These are phyloP conservation scores for Rambutsinella grinnellia DNA, from an alignment of 2,888 invertebrate genomes.

Conservation along the genomic window DNA sequence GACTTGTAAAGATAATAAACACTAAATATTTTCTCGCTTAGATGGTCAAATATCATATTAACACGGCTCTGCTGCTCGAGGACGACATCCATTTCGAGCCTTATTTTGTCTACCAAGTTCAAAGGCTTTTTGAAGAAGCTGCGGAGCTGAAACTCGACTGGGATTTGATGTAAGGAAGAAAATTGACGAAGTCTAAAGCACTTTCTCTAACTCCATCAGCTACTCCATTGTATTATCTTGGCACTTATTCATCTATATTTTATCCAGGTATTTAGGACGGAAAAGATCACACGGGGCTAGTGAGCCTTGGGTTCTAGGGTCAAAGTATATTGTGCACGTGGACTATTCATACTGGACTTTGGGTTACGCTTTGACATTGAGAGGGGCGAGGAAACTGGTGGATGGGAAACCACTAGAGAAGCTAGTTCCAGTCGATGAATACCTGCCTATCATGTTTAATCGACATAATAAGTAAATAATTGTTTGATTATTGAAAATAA, in stretches of 20 bases:
- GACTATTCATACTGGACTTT: conserved; percentile 99
- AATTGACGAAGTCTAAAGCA: too few relatives aligned
- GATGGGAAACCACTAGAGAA: conserved; percentile 84
- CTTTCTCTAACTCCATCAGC: too few relatives aligned
- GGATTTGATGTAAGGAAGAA: conserved; percentile 95
- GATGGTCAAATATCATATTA: conserved; percentile 75
- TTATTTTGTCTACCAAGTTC: conserved; percentile 81
- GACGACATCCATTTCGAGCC: conserved; percentile 96
- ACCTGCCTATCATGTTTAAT: conserved; percentile 94
- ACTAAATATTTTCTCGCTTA: conserved; percentile 68
- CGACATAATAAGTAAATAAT: conserved; percentile 82
- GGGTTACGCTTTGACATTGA: conserved; percentile 84
- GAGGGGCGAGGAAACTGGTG: conserved; percentile 88
- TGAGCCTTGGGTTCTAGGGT: conserved; percentile 79
- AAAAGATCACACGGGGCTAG: conserved; percentile 83
- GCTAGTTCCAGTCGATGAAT: conserved; percentile 96
- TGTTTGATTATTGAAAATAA: neutral
- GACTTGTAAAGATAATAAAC: too few relatives aligned
- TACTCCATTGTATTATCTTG: too few relatives aligned
- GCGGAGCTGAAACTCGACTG: conserved; percentile 76
- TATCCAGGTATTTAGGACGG: conserved; percentile 88
- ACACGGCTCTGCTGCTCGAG: conserved; percentile 85
- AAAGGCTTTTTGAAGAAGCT: conserved; percentile 77
- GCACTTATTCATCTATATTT: too few relatives aligned
- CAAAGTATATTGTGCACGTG: conserved; percentile 79